phyloP scores from a whole-genome alignment of 2,113 vertebrate genomes.

The Rostratula benghalensis region DNA sequence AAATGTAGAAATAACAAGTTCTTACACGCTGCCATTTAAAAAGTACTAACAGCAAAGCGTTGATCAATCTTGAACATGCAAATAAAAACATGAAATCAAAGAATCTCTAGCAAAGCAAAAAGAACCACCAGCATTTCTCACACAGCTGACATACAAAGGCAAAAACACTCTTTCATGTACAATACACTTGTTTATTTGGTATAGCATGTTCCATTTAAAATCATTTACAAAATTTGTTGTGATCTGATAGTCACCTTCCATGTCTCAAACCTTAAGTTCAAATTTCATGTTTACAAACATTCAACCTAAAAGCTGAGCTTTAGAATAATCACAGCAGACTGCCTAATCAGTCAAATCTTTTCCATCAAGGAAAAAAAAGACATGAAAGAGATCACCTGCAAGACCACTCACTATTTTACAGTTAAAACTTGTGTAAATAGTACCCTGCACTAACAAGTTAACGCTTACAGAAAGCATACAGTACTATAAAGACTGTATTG shows the following conservation, averaged over 20 bases:
- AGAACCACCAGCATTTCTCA: neutral
- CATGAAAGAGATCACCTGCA: neutral
- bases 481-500: neutral
- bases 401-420: neutral
- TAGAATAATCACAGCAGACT: neutral
- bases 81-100: neutral
- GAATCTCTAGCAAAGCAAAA: neutral
- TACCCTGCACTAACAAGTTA: neutral
- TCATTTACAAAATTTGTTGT: neutral
- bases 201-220: rapidly evolving
- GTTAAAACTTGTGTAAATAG: neutral
- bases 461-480: neutral
- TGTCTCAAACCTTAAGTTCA: neutral
- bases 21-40: neutral
- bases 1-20: neutral
- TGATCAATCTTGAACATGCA: neutral
- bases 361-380: neutral
- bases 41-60: neutral
- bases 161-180: neutral
- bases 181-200: neutral
- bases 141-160: neutral
- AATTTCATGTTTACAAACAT: neutral
- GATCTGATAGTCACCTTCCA: neutral
- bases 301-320: neutral
- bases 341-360: neutral